Conservation (phyloP, 1,140 invertebrate species). For the Tenebrio molitor region DNA sequence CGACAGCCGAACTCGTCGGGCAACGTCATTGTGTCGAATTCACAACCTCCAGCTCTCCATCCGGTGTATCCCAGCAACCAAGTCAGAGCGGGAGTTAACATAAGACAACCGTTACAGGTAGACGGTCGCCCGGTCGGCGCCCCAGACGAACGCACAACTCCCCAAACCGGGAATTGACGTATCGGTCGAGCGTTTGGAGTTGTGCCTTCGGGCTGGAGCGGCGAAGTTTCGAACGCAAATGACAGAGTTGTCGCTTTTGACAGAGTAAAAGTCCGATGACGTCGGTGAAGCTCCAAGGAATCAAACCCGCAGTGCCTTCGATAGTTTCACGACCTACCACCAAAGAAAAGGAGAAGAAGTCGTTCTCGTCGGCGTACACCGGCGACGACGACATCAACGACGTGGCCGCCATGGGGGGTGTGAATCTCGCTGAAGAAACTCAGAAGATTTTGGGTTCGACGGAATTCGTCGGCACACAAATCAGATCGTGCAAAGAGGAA, state of each 20-base stretch:
- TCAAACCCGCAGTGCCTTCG: constrained; percentile 65
- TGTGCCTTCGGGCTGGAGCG: too few species aligned
- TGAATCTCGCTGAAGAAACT: constrained; percentile 97
- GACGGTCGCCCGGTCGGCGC: too few species aligned
- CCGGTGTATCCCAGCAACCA: constrained; percentile 63
- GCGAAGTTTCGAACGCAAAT: constrained; percentile 35
- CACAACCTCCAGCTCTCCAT: constrained; percentile 65
- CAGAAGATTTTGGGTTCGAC: constrained; percentile 94
- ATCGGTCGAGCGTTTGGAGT: too few species aligned
- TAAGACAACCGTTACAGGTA: constrained; percentile 62
- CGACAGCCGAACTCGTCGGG: constrained; percentile 60
- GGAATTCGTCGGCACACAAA: constrained; percentile 96
- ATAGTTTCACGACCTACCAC: constrained; percentile 64
- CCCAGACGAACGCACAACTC: too few species aligned
- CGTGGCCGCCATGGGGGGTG: constrained; percentile 98
- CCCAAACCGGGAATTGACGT: too few species aligned
- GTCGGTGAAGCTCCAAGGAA: constrained; percentile 58
- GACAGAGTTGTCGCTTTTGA: neutral
- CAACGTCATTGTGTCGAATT: constrained; percentile 60
- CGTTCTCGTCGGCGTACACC: constrained; percentile 70
- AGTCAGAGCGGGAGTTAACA: constrained; percentile 54
- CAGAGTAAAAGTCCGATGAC: constrained; percentile 48
- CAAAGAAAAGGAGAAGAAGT: constrained; percentile 78
- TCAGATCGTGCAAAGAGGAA: constrained; percentile 96
- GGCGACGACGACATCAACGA: constrained; percentile 97